phyloP scores from a whole-genome alignment of 1,140 invertebrate species.

The Pseudoatta argentina region DNA sequence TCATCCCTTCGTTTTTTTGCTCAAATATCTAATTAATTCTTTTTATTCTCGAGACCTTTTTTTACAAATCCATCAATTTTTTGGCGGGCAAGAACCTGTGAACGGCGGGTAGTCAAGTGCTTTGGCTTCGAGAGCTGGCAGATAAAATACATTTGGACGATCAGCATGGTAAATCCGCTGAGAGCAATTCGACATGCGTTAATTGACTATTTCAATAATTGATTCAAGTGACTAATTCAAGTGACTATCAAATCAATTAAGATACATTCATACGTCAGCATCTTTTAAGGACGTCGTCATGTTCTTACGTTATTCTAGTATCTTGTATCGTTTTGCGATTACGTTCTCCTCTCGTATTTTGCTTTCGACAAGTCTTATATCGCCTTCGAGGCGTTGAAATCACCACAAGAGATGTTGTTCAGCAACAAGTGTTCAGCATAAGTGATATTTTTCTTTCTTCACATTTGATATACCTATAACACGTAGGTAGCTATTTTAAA shows the following conservation, averaged over 20 bases:
- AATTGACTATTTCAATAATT: constrained; percentile 31
- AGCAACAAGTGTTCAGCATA: constrained; percentile 20
- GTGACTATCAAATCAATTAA: not conserved
- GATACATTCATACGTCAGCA: not conserved
- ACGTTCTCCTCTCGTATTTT: constrained; percentile 53
- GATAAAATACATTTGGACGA: not conserved
- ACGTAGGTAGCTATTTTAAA: constrained; percentile 39
- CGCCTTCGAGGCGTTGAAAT: constrained; percentile 46
- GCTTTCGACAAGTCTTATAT: constrained; percentile 53
- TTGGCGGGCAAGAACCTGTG: not conserved
- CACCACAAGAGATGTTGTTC: constrained; percentile 39
- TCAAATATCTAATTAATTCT: constrained; percentile 5
- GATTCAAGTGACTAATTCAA: too few relatives aligned
- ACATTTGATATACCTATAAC: constrained; percentile 27
- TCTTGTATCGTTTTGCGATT: constrained; percentile 11
- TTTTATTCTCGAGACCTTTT: constrained; percentile 4
- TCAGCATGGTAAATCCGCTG: not conserved
- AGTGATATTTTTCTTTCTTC: constrained; percentile 37
- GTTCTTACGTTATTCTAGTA: constrained; percentile 18
- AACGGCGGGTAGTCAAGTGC: not conserved
- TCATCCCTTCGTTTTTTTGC: not conserved
- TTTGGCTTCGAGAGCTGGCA: not conserved
- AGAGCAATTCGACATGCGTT: constrained; percentile 38
- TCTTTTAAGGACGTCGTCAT: constrained; percentile 41
- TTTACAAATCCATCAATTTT: not conserved